Conservation (phyloP, 1,140 invertebrate genomes). For the Drosophila persimilis region DNA sequence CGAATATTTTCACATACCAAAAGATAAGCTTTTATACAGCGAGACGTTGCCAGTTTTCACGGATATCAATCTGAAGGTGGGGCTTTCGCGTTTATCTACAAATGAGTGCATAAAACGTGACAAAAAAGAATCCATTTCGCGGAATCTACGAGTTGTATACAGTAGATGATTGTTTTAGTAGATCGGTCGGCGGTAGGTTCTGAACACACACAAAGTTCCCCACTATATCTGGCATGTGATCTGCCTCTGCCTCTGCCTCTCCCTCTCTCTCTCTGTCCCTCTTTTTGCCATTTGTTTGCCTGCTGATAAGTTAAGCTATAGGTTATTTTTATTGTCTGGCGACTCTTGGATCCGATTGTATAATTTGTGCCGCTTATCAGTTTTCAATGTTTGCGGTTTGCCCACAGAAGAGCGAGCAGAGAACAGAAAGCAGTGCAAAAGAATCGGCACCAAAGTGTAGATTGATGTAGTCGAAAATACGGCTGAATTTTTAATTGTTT, state of each 20-base stretch:
- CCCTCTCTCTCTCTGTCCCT: not conserved
- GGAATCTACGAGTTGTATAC: not conserved
- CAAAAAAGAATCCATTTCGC: not conserved
- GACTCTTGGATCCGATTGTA: slow-evolving; percentile 38
- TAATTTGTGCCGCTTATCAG: slow-evolving; percentile 41
- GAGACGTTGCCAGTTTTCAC: slow-evolving; percentile 20
- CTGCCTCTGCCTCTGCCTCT: not conserved
- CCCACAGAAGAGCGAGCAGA: not conserved
- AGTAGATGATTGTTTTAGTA: not conserved
- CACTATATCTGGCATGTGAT: slow-evolving; percentile 20
- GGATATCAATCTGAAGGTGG: not conserved
- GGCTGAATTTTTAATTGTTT: slow-evolving; percentile 4
- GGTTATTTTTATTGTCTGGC: slow-evolving; percentile 13
- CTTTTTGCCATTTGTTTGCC: slow-evolving; percentile 18
- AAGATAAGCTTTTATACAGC: too few species aligned
- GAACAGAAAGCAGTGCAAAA: not conserved
- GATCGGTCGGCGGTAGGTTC: too few species aligned
- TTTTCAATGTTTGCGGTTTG: slow-evolving; percentile 42
- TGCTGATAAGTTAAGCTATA: slow-evolving; percentile 30
- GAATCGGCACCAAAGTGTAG: too few species aligned
- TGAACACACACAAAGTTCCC: slow-evolving; percentile 5
- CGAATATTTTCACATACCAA: too few species aligned
- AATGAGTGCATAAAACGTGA: slow-evolving; percentile 7
- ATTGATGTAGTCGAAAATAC: too few species aligned
- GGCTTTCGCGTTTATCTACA: not conserved